phyloP scores from a whole-genome alignment of 2,888 invertebrate species.

The Ochropacha duplaris region DNA sequence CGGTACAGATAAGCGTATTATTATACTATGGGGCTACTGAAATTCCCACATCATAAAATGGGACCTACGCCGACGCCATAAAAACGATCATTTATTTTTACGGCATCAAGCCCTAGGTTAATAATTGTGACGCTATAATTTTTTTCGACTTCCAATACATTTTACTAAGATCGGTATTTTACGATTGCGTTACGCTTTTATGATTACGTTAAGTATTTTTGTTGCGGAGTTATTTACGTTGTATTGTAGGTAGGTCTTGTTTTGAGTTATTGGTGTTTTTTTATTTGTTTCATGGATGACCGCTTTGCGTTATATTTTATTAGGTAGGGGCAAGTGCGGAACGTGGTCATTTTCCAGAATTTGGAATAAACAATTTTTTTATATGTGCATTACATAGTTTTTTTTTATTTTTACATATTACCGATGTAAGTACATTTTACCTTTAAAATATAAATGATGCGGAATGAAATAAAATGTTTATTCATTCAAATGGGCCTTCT shows the following conservation, averaged over 20 bases:
- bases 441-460: too few species aligned
- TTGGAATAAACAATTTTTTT: too few species aligned
- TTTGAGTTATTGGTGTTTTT: neutral
- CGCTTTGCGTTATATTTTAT: too few species aligned
- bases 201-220: neutral
- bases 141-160: conserved; percentile 45
- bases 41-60: conserved; percentile 72
- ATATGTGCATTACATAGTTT: too few species aligned
- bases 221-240: neutral
- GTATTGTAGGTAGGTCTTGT: neutral
- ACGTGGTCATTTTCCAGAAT: too few species aligned
- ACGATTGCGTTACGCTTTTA: conserved; percentile 19
- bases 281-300: too few species aligned
- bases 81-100: conserved; percentile 74
- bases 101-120: conserved; percentile 61
- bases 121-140: conserved; percentile 69
- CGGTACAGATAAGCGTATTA: conserved; percentile 53
- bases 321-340: too few species aligned
- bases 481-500: too few species aligned
- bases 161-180: conserved; percentile 31
- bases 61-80: conserved; percentile 56
- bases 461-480: too few species aligned
- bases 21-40: conserved; percentile 59
- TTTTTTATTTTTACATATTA: too few species aligned
- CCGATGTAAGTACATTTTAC: too few species aligned